phyloP scores from a whole-genome alignment of 1,140 invertebrate genomes.

The Pseudobourletiella spinata region DNA sequence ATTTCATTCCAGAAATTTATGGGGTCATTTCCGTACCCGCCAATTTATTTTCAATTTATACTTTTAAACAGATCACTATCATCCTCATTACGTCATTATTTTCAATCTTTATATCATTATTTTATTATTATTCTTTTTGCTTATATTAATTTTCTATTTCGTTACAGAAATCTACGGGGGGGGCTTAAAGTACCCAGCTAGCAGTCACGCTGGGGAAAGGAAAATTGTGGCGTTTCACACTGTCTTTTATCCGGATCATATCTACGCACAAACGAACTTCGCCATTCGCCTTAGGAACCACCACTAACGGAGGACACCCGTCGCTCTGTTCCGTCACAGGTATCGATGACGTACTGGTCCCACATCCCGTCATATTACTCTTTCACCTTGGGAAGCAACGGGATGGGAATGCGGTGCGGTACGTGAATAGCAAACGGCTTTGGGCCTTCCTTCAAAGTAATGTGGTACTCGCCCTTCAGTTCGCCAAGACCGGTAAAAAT shows the following conservation, averaged over 20 bases:
- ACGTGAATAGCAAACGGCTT: slow-evolving; percentile 7
- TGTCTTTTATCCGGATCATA: slow-evolving; percentile 14
- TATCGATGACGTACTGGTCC: slow-evolving; percentile 36
- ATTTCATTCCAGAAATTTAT: no score
- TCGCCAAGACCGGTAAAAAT: slow-evolving; percentile 10
- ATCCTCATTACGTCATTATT: no score
- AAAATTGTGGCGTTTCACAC: slow-evolving; percentile 15
- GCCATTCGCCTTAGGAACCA: neutral
- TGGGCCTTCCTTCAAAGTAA: slow-evolving; percentile 4
- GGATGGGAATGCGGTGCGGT: slow-evolving; percentile 21
- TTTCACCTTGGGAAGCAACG: slow-evolving; percentile 14
- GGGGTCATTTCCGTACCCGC: no score
- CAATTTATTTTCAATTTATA: no score
- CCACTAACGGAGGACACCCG: slow-evolving; percentile 13
- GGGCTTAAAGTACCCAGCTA: no score
- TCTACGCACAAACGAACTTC: slow-evolving; percentile 27
- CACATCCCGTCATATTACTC: slow-evolving; percentile 30
- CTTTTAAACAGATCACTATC: no score
- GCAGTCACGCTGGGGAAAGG: slow-evolving; percentile 13
- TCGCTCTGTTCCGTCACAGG: slow-evolving; percentile 38
- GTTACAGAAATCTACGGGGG: no score
- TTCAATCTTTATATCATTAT: no score
- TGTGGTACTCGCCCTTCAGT: slow-evolving; percentile 1
- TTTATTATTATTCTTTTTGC: no score
- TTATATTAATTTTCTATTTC: no score